Evolutionary conservation across 2,888 invertebrate genomes (phyloP).

Genomic region (Macaria notata): DNA sequence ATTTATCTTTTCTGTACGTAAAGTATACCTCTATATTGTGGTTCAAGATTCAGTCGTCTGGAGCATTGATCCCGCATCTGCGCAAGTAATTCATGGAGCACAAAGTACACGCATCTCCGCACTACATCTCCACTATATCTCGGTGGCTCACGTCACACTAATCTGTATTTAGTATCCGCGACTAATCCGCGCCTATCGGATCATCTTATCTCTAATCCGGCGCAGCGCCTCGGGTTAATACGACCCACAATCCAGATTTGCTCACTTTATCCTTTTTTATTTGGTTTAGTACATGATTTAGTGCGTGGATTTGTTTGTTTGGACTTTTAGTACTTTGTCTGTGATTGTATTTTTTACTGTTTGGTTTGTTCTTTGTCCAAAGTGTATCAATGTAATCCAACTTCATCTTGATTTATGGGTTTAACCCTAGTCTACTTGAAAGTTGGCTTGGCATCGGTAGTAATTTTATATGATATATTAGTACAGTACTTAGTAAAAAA

Average conservation of each 20-base stretch:
- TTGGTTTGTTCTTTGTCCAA: not conserved
- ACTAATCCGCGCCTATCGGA: conserved; percentile 30
- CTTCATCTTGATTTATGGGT: no score
- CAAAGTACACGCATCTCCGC: no score
- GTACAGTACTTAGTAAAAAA: no score
- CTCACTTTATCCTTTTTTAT: conserved; percentile 26
- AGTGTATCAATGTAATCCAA: not conserved
- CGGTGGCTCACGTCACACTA: conserved; percentile 38
- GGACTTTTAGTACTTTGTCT: conserved; percentile 6
- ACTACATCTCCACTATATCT: not conserved
- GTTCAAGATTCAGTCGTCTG: no score
- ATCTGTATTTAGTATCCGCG: conserved; percentile 47
- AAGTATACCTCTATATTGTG: no score
- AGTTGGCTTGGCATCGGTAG: no score
- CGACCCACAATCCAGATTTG: conserved; percentile 22
- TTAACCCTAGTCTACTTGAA: no score
- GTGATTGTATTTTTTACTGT: not conserved
- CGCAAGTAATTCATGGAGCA: no score
- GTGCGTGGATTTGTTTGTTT: conserved; percentile 19
- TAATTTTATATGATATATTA: no score
- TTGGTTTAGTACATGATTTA: conserved; percentile 26
- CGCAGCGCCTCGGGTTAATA: conserved; percentile 25
- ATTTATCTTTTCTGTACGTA: no score
- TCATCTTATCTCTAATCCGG: conserved; percentile 32
- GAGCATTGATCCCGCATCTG: no score